Conservation (phyloP, 2,888 invertebrate genomes). For the Cataglyphis rosenhaueri region DNA sequence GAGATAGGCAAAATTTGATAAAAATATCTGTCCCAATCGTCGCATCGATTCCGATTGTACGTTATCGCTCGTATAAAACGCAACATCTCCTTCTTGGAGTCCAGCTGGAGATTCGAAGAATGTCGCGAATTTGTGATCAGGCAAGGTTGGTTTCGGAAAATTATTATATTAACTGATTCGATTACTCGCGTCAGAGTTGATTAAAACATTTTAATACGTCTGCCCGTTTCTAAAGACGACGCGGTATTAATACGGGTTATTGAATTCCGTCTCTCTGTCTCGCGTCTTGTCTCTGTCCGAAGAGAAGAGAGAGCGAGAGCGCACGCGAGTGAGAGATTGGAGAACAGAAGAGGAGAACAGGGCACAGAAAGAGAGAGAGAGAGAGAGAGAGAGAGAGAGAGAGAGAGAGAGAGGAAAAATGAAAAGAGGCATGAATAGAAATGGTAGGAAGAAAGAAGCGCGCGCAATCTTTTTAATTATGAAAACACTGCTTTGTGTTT, state of each 20-base stretch:
- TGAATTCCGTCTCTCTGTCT: constrained; percentile 38
- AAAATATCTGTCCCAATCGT: background rate
- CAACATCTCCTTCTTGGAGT: no score
- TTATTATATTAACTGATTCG: background rate
- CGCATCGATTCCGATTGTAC: background rate
- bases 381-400: background rate
- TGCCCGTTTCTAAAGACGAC: constrained; percentile 32
- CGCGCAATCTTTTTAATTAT: constrained; percentile 86
- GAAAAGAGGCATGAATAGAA: constrained; percentile 55
- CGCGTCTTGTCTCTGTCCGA: background rate
- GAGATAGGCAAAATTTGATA: constrained; percentile 2
- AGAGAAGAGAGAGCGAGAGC: constrained; percentile 29
- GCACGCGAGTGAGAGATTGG: background rate
- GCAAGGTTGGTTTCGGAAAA: background rate
- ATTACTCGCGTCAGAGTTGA: constrained; percentile 9
- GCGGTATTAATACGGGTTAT: constrained; percentile 46
- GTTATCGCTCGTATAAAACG: background rate
- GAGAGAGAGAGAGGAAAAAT: constrained; percentile 32
- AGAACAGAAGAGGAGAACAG: background rate
- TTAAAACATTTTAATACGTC: constrained; percentile 43
- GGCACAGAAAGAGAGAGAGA: constrained; percentile 34
- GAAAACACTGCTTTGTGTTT: constrained; percentile 85
- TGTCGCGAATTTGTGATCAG: no score
- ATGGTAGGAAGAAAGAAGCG: constrained; percentile 69
- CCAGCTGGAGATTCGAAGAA: no score